Conservation (phyloP, 2,888 invertebrate genomes). For the Anoncus sp. region DNA sequence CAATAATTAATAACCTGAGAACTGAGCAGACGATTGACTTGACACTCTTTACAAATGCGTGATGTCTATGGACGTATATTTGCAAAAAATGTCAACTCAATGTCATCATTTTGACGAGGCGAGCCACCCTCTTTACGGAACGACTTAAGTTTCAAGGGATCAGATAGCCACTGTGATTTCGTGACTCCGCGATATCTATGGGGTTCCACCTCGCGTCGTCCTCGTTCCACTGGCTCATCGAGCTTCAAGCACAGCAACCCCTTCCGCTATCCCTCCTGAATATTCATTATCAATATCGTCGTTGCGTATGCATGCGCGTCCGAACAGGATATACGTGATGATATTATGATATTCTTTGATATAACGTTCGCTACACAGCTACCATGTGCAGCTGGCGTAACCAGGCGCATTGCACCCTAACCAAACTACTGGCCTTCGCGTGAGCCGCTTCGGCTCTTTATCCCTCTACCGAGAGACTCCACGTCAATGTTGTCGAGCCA, state of each 20-base stretch:
- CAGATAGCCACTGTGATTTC: background rate
- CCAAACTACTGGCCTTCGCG: background rate
- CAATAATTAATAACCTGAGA: no score
- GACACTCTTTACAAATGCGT: no score
- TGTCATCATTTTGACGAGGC: no score
- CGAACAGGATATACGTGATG: slow-evolving; percentile 40
- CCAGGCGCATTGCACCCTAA: background rate
- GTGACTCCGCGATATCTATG: slow-evolving; percentile 17
- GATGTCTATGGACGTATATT: no score
- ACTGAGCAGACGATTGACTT: no score
- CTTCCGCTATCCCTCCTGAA: slow-evolving; percentile 44
- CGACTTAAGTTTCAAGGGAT: background rate
- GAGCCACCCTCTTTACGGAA: no score
- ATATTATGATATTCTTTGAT: slow-evolving; percentile 45
- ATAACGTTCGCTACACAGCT: background rate
- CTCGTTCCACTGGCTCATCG: background rate
- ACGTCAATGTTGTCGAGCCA: slow-evolving; percentile 25
- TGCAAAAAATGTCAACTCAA: no score
- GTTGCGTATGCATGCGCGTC: slow-evolving; percentile 60
- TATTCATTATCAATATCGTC: slow-evolving; percentile 65
- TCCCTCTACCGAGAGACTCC: background rate
- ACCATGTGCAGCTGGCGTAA: slow-evolving; percentile 14
- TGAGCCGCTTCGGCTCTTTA: background rate
- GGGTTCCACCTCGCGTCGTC: background rate
- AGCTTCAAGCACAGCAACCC: slow-evolving; percentile 6